These are phyloP conservation scores for Gracilinanus agilis DNA, from an alignment of 2,113 vertebrate genomes.

Conservation along the genomic window DNA sequence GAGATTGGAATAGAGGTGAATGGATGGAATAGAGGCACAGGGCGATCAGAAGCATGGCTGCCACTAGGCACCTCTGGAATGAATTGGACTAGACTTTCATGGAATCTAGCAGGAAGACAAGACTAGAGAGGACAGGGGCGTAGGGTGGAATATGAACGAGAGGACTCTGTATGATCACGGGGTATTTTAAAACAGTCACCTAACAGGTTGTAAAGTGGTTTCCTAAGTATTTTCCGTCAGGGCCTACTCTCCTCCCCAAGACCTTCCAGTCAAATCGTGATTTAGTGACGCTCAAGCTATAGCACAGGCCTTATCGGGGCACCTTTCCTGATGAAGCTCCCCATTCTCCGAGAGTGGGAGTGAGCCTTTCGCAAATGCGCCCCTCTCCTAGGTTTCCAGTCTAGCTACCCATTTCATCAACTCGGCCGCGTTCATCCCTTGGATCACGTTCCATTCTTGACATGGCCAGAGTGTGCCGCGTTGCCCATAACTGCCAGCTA, in stretches of 20 bases:
- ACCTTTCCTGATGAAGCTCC: background rate
- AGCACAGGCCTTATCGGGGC: background rate
- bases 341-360: background rate
- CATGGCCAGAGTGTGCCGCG: background rate
- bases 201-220: background rate
- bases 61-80: background rate
- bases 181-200: background rate
- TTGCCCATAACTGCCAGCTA: conserved; percentile 30
- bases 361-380: background rate
- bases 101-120: background rate
- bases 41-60: background rate
- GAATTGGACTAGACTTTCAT: background rate
- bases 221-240: background rate
- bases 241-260: conserved; percentile 12
- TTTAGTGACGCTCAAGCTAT: background rate
- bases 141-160: background rate
- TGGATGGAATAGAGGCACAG: too few species aligned
- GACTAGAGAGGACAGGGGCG: background rate
- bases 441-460: background rate
- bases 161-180: too few species aligned
- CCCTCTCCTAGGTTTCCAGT: conserved; percentile 35
- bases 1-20: too few species aligned
- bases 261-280: background rate
- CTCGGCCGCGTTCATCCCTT: background rate
- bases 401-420: conserved; percentile 13